phyloP scores from a whole-genome alignment of 2,797 vertebrate species.

The Siniperca undulata region DNA sequence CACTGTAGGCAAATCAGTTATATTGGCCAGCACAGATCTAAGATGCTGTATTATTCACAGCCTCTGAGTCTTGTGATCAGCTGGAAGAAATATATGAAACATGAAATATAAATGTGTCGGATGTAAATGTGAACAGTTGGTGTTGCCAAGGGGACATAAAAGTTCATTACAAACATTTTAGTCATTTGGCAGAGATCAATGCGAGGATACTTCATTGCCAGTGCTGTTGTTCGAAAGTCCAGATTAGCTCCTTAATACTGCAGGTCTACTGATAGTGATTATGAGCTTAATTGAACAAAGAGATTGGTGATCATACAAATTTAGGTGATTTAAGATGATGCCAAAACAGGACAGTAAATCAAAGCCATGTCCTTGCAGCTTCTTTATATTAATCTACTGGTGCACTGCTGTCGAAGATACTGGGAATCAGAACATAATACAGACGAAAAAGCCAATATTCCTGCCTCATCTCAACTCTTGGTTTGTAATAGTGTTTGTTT shows the following conservation, averaged over 20 bases:
- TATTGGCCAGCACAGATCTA: conserved; percentile 55
- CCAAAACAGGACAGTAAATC: conserved; percentile 35
- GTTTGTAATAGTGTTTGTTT: conserved; percentile 42
- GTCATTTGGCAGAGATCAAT: conserved; percentile 55
- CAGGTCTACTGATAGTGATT: conserved; percentile 62
- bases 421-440: conserved; percentile 2
- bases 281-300: conserved; percentile 69
- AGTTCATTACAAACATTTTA: conserved; percentile 62
- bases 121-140: conserved; percentile 53
- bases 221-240: conserved; percentile 43
- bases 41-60: conserved; percentile 68
- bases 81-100: conserved; percentile 66
- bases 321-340: conserved; percentile 24
- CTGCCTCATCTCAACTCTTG: conserved; percentile 13
- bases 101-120: conserved; percentile 71
- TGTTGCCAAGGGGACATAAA: conserved; percentile 53
- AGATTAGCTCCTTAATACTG: conserved; percentile 53
- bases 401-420: background rate
- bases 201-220: conserved; percentile 26
- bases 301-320: conserved; percentile 48
- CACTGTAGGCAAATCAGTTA: conserved; percentile 59
- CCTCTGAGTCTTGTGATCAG: conserved; percentile 63
- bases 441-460: background rate
- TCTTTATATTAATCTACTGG: conserved; percentile 10
- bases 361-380: background rate